Conservation (phyloP, 1,140 invertebrate genomes). For the Octopus sinensis region DNA sequence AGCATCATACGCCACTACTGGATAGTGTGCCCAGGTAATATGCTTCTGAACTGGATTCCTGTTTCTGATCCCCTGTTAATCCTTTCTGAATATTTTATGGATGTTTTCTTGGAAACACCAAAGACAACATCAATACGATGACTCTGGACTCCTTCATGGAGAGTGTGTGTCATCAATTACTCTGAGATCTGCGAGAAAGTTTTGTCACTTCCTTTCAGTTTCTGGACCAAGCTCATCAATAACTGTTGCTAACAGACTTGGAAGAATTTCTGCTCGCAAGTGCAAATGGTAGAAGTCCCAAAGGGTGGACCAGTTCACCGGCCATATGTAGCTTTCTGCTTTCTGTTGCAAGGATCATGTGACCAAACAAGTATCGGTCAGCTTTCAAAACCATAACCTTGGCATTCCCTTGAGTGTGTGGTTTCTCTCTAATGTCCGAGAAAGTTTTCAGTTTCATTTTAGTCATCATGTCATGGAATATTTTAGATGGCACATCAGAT, state of each 20-base stretch:
- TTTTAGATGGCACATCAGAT: background rate
- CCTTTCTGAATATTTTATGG: background rate
- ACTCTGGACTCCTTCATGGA: background rate
- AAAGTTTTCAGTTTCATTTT: background rate
- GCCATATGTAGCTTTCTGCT: constrained; percentile 21
- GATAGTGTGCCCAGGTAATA: background rate
- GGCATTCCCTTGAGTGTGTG: constrained; percentile 12
- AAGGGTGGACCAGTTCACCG: constrained; percentile 10
- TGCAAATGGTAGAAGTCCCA: background rate
- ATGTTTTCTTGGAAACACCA: background rate
- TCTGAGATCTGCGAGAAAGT: background rate
- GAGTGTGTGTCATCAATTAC: background rate
- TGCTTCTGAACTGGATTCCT: background rate
- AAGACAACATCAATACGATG: background rate
- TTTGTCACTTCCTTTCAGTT: background rate
- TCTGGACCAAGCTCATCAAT: background rate
- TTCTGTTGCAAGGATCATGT: constrained; percentile 20
- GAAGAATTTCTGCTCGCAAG: background rate
- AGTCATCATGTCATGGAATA: background rate
- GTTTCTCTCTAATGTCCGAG: too few species aligned
- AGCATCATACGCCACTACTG: background rate
- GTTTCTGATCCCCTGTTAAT: background rate
- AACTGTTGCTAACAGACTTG: background rate
- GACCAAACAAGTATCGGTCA: constrained; percentile 23
- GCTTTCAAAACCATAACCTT: constrained; percentile 18